Evolutionary conservation across 30 jellyfish, hydroid and myxozoan species (phyloP), one percentile per base, ranked within the genome.

Genomic region (Mastigias papua): DNA sequence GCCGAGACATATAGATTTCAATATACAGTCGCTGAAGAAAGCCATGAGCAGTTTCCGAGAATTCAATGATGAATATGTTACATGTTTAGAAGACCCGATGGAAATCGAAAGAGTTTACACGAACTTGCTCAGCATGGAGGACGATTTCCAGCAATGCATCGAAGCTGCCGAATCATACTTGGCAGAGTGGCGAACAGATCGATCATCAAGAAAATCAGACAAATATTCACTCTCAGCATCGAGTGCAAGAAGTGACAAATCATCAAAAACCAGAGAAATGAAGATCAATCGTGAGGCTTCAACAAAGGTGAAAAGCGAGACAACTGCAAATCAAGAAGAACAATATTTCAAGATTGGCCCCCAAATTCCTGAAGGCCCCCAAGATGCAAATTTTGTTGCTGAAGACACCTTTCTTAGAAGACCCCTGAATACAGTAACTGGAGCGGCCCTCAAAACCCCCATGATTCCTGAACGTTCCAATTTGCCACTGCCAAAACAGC

Each of bases 41-140:
- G 86, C 86, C 73, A 75, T 75, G 86, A 75, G 74, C 70, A 37
- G 86, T 75, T 75, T 75, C 74, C 28, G 70, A 50, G 65, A 49
- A 6, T 75, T 46, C 73, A 75, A 46, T 74, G 46, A 46, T 42
- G 86, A 75, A 28, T 75, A 75, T 75, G 73, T 75, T 77, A 63
- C 32, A 33, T 29, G n/a, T 70, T 54, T 54, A 77, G 88, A 77
- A 54, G 78, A 77, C 64, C 19, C 88, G 15, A 22, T 9, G n/a
- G 15, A 77, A 77, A 50, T 77, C 51, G 88, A 77, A 23, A 51
- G 86, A 75, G 78, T 63, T 28, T 51, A 28, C 34, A 34, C 77
- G 62, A 50, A 77, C 37, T 60, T 77, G 88, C 49, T 57, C 60
- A 77, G 77, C 29, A 51, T 51, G 29, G 88, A 77, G 51, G 78